Base-by-base conservation (phyloP, 2,113 vertebrate species). In the Malurus alboscapulatus region DNA sequence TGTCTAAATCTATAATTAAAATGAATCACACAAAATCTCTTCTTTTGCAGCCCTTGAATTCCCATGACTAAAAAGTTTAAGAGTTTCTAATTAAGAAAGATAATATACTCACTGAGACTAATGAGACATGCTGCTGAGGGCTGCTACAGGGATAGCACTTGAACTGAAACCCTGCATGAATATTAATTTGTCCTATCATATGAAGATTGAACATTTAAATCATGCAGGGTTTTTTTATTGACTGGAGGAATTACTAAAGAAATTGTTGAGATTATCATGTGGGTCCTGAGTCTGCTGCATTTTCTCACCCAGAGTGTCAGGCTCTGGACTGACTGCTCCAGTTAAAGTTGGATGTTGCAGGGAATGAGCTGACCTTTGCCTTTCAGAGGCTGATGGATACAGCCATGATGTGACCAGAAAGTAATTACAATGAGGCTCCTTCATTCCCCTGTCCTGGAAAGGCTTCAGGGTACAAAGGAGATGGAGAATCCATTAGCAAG, bases 61-160 rank as follows among this genome's bases (percentile, higher is more conserved):
- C 77, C 77, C 77, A 59, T 58, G 53, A 82, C 40, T 81, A 42
- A 92, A 90, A 92, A 50, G 12, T 94, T 95, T 88, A 90, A 71
- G 77, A 42, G 30, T 88, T 87, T 90, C 51, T 95, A 93, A 96
- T 96, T 95, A 94, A 75, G 75, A 91, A 95, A 88, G 50, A 93
- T 90, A 94, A 92, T 92, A 90, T 65, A 58, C 76, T 94, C 61
- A 58, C 40, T 84, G 61, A 88, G 57, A 90, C 55, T 93, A 91
- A 96, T 92, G 57, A 95, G 72, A 62, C 85, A 36, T 74, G 32
- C 54, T 92, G 55, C 84, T 6, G 17, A 74, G 32, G 67, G 65
- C 48, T 86, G 55, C 79, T 77, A 26, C 14, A 78, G 73, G 83
- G 53, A 59, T 32, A 83, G 5, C 5, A 62, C 44, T 89, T 72